Evolutionary conservation across 2,888 invertebrate species (phyloP).

Genomic region (Polydesmus complanatus): DNA sequence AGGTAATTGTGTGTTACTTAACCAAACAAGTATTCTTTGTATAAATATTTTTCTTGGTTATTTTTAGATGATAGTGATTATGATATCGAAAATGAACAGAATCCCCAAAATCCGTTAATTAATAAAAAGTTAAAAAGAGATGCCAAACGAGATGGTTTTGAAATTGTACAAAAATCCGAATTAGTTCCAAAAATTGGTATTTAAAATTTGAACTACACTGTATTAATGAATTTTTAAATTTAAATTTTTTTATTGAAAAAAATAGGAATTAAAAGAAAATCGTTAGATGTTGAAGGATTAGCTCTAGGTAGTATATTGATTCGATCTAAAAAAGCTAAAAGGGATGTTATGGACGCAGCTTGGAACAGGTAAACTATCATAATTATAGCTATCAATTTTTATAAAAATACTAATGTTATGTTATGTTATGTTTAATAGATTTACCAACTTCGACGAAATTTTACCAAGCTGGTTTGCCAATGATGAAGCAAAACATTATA

Average conservation of each 20-base stretch:
- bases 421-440: conserved; percentile 40
- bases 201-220: no score
- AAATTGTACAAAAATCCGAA: conserved; percentile 45
- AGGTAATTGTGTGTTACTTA: not conserved
- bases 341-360: conserved; percentile 76
- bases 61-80: conserved; percentile 34
- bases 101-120: not conserved
- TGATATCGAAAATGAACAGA: conserved; percentile 25
- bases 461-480: conserved; percentile 92
- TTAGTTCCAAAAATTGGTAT: not conserved
- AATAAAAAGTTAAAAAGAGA: not conserved
- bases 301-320: conserved; percentile 85
- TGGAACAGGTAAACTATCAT: conserved; percentile 55
- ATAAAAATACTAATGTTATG: not conserved
- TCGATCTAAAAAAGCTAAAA: conserved; percentile 73
- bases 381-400: not conserved
- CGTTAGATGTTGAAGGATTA: conserved; percentile 70
- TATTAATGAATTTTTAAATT: no score
- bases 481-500: conserved; percentile 85
- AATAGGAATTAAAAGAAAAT: conserved; percentile 41
- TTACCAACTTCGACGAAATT: conserved; percentile 76
- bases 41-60: not conserved
- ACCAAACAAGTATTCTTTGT: not conserved
- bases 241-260: conserved; percentile 31
- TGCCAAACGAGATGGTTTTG: conserved; percentile 41